Percentiles rank a stretch among this genome's conserved stretches.
These are phyloP conservation scores for Periparus ater DNA, from an alignment of 2,797 vertebrate genomes.

Conservation along the genomic window DNA sequence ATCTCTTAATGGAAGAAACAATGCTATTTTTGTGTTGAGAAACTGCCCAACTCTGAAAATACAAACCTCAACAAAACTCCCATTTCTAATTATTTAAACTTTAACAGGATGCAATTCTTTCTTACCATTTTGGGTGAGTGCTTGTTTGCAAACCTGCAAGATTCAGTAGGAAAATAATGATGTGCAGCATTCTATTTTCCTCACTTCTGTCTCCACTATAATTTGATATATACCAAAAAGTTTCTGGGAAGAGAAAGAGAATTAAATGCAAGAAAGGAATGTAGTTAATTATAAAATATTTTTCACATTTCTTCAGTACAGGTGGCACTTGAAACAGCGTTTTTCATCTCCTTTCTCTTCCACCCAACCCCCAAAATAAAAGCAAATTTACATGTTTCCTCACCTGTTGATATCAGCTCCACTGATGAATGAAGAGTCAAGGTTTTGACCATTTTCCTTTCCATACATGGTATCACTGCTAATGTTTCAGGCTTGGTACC, in stretches of 20 bases:
- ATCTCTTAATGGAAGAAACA: neutral
- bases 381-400: neutral
- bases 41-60: neutral
- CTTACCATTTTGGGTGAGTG: neutral
- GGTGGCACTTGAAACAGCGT: neutral
- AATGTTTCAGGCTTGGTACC: neutral
- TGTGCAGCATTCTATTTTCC: neutral
- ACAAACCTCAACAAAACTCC: neutral
- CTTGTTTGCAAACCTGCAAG: neutral
- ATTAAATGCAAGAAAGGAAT: neutral
- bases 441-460: neutral
- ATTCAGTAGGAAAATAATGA: neutral
- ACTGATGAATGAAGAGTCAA: neutral
- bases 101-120: neutral
- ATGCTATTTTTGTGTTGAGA: neutral
- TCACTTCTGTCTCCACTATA: neutral
- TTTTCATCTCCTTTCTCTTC: neutral
- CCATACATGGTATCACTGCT: accelerated
- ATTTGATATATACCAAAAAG: neutral
- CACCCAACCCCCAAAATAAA: neutral
- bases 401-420: neutral
- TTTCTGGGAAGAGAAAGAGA: neutral
- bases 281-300: neutral
- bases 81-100: neutral
- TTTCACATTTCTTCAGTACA: neutral